phyloP scores from a whole-genome alignment of 2,113 vertebrate species.

The Stigmatopora argus region DNA sequence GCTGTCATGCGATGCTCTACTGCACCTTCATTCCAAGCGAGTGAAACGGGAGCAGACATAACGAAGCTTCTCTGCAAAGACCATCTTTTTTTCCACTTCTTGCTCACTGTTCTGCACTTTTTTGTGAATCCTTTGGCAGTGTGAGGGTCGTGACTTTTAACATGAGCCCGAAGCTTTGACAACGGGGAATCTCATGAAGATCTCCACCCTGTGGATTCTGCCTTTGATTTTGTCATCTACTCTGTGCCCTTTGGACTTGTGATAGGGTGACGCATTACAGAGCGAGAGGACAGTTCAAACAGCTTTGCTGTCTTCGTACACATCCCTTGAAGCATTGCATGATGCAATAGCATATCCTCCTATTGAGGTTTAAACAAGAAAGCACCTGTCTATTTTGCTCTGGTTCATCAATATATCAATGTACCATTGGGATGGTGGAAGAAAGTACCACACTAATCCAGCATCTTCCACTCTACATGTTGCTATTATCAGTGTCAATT shows the following conservation, averaged over 20 bases:
- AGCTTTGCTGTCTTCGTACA: constrained; percentile 7
- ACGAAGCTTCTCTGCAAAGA: constrained; percentile 16
- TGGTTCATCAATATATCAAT: background rate
- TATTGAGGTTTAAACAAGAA: background rate
- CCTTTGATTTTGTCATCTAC: constrained; percentile 17
- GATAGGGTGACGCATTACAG: constrained; percentile 15
- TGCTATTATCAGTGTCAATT: background rate
- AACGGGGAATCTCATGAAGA: constrained; percentile 13
- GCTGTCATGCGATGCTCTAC: constrained; percentile 18
- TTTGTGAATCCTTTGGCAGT: constrained; percentile 13
- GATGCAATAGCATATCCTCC: constrained; percentile 3
- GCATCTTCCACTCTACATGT: too few species aligned
- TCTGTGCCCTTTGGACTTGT: constrained; percentile 13
- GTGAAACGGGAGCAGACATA: constrained; percentile 13
- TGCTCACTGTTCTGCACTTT: background rate
- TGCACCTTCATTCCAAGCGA: constrained; percentile 12
- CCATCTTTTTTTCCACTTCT: background rate
- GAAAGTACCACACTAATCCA: too few species aligned
- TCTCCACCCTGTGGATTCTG: constrained; percentile 9
- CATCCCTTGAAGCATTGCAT: constrained; percentile 1
- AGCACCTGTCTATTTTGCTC: background rate
- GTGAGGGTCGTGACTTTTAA: constrained; percentile 7
- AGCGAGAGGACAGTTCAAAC: constrained; percentile 5
- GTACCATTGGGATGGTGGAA: too few species aligned
- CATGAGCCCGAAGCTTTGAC: constrained; percentile 11